phyloP scores from a whole-genome alignment of 2,888 invertebrate species.

The Aethes cnicana region DNA sequence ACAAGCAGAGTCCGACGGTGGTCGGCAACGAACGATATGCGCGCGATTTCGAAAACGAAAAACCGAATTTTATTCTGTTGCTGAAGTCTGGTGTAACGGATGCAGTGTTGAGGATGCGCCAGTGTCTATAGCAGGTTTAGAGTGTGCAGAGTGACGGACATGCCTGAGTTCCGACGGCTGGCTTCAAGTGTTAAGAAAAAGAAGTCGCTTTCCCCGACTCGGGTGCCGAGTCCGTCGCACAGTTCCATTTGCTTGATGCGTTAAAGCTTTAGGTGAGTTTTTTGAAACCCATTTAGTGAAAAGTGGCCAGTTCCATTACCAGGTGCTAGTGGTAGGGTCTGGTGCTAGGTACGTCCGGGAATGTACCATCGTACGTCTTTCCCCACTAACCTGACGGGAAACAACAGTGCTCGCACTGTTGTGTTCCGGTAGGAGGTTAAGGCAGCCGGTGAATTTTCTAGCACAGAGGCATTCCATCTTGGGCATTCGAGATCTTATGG shows the following conservation, averaged over 20 bases:
- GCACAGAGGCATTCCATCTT: too few relatives aligned
- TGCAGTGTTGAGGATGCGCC: slow-evolving; percentile 72
- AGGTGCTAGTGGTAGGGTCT: slow-evolving; percentile 31
- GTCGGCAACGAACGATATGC: slow-evolving; percentile 56
- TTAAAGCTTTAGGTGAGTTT: slow-evolving; percentile 80
- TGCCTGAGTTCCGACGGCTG: slow-evolving; percentile 73
- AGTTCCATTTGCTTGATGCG: slow-evolving; percentile 72
- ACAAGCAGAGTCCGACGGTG: slow-evolving; percentile 35
- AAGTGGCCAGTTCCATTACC: slow-evolving; percentile 50
- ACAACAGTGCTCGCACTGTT: too few relatives aligned
- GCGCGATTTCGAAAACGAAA: slow-evolving; percentile 43
- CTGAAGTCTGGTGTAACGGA: slow-evolving; percentile 43
- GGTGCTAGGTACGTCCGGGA: too few relatives aligned
- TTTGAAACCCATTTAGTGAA: slow-evolving; percentile 56
- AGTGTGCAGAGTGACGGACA: slow-evolving; percentile 67
- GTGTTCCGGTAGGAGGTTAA: too few relatives aligned
- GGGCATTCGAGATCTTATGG: too few relatives aligned
- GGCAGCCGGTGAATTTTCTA: too few relatives aligned
- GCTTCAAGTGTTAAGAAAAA: slow-evolving; percentile 78
- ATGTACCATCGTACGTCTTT: too few relatives aligned
- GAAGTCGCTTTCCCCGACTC: slow-evolving; percentile 61
- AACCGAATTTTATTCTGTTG: slow-evolving; percentile 25
- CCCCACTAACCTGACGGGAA: too few relatives aligned
- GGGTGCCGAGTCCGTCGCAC: slow-evolving; percentile 55
- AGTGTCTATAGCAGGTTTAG: slow-evolving; percentile 49